phyloP scores from a whole-genome alignment of 2,888 invertebrate species.

The Odontocerum albicorne region DNA sequence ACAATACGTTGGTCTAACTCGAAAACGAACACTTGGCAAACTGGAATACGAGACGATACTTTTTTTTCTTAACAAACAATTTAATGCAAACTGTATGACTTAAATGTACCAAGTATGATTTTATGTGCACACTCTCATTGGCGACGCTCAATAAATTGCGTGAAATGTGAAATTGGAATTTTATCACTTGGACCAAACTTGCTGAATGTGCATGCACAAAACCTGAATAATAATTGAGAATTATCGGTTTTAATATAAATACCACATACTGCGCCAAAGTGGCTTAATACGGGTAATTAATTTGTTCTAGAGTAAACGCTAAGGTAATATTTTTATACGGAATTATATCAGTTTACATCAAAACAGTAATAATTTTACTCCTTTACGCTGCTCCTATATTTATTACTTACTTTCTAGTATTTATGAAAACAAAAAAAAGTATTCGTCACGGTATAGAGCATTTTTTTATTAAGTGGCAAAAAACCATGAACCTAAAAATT shows the following conservation, averaged over 20 bases:
- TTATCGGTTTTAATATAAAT: neutral
- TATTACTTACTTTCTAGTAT: no score
- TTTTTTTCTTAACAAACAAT: neutral
- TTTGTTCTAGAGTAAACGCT: no score
- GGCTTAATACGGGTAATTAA: no score
- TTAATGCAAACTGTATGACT: no score
- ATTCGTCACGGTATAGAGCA: no score
- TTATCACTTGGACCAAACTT: neutral
- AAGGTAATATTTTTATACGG: no score
- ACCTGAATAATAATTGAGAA: neutral
- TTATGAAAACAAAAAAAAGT: no score
- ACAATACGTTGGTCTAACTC: conserved; percentile 6
- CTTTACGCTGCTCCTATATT: no score
- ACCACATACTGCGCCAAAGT: neutral
- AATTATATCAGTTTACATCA: no score
- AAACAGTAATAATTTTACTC: no score
- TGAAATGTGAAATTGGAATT: conserved; percentile 20
- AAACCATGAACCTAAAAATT: no score
- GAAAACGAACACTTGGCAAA: neutral
- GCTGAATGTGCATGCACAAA: neutral
- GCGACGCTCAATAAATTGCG: conserved; percentile 16
- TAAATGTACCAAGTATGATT: conserved; percentile 16
- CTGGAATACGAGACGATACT: conserved; percentile 1
- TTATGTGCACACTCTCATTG: conserved; percentile 14
- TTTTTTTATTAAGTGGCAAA: no score